Base-by-base conservation (phyloP, 2,113 vertebrate genomes). In the Orycteropus afer region DNA sequence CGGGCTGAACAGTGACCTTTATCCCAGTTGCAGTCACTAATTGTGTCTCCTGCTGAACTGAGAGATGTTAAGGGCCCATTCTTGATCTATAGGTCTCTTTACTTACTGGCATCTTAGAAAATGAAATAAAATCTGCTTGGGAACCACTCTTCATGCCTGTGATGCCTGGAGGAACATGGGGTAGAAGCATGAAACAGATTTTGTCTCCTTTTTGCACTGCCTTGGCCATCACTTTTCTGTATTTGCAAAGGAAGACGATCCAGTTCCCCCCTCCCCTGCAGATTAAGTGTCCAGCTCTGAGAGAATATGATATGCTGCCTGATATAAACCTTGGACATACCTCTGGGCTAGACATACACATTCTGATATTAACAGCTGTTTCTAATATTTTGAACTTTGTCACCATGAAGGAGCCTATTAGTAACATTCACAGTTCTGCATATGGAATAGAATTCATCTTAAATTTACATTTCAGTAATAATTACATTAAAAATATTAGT, bases 401-500 rank as follows among this genome's bases (percentile, higher is more conserved):
- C 27, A 74, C 45, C 23, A 20, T 49, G 25, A 25, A 47, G 57
- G 76, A 34, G 27, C 45, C 73, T 90, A 59, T 61, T 49, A 49
- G 51, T 81, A 78, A 77, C 63, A 1, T 74, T 76, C 74, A 7
- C 67, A 25, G 22, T 76, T 80, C 37, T 63, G 1, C 5, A 67
- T 71, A 45, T 91, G 17, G 25, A 77, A 81, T 20, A 82, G 80
- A 83, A 47, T 45, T 77, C 34, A 79, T 86, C 37, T 80, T 81
- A 55, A 80, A 91, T 71, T 90, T 81, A 95, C 65, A 85, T 57
- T 76, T 95, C 93, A 40, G 34, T 63, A 71, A 63, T 89, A 63
- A 59, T 86, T 32, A 81, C 53, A 77, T 67, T 57, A 78, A 86
- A 93, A 77, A 73, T 51, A 85, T 32, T 57, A 79, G 22, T 67